Base-by-base conservation (phyloP, 2,113 vertebrate species). In the Clarias macrocephalus region DNA sequence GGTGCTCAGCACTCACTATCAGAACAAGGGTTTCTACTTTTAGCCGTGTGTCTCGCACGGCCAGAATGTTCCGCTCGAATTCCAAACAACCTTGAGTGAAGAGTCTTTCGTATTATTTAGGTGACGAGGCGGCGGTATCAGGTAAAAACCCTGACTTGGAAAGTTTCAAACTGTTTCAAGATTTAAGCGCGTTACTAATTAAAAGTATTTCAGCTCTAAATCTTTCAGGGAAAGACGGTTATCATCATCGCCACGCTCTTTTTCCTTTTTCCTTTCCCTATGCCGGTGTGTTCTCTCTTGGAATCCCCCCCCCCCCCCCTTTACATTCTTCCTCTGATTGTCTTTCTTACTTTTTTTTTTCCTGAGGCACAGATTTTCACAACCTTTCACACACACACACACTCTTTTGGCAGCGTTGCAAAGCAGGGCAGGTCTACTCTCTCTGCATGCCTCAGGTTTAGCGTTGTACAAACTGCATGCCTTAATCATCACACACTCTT, bases 1-100 rank as follows among this genome's bases (percentile, higher is more conserved):
- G 6, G 23, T 5, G 52, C n/a, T 56, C 48, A 8, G 56, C 56
- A 25, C 84, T 83, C 63, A 52, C 84, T 80, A 72, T 85, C 70
- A 76, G 68, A 18, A 63, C 30, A 21, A 59, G 21, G 48, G 37
- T 52, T 62, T 81, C 56, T 81, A 68, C 83, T 56, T 57, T 57
- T 30, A 75, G 23, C 37, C 25, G 25, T 7, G 54, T 1, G 21
- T 59, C 56, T n/a, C 23, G 3, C 54, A 0, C 15, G 56, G 68
- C 42, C 56, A 33, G 30, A 48, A 30, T 15, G 84, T 77, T 63
- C 84, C 12, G 10, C 84, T 85, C 73, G 18, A 56, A 25, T 79
- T 76, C 33, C 72, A n/a, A 10, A 18, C 62, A 7, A 66, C 84
- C 84, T 85, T 85, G 57, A 65, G 37, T 3, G 37, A 21, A 12